These are phyloP conservation scores for Terrapene triunguis DNA, from an alignment of 2,113 vertebrate species.

Conservation along the genomic window DNA sequence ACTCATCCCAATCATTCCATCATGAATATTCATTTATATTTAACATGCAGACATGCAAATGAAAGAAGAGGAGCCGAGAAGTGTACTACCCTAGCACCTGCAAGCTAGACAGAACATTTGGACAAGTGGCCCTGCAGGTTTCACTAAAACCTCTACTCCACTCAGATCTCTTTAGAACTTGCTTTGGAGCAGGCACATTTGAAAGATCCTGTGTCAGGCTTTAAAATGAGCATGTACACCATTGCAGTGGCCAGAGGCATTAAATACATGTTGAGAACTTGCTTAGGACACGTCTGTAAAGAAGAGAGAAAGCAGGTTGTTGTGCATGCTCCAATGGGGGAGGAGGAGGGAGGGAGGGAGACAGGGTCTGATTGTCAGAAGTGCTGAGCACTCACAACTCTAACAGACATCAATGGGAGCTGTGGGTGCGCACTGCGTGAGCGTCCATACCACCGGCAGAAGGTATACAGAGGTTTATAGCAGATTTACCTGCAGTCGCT, in stretches of 20 bases:
- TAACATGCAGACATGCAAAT: constrained; percentile 2
- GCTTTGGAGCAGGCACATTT: neutral
- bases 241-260: neutral
- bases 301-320: neutral
- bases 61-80: neutral
- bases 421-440: neutral
- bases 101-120: neutral
- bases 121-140: neutral
- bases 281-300: fast-evolving
- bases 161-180: neutral
- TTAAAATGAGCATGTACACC: neutral
- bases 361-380: neutral
- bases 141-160: neutral
- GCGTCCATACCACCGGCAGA: neutral
- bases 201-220: neutral
- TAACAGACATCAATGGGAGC: neutral
- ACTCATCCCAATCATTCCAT: neutral
- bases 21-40: neutral
- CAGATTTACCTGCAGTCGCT: constrained; percentile 92
- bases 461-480: neutral
- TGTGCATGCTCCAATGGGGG: fast-evolving
- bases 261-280: neutral
- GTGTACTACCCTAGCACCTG: neutral
- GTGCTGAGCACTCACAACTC: neutral
- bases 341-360: neutral